Base-by-base conservation (phyloP, 1,140 invertebrate genomes). In the Euura lappo region DNA sequence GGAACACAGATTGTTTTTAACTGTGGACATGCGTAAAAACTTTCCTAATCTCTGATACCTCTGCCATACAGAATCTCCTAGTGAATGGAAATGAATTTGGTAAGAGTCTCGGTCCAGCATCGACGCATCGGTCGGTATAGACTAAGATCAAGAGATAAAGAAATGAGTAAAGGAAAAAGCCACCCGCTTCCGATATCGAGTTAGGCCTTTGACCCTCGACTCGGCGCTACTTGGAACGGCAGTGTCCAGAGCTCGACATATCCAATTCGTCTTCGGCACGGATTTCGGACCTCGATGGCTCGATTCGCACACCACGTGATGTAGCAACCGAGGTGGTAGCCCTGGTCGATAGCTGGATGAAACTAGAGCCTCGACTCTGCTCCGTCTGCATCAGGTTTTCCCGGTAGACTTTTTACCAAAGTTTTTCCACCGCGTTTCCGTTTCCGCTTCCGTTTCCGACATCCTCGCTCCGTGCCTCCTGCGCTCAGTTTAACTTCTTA, bases 271-370 rank as follows among this genome's bases (percentile, higher is more conserved):
- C 51, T 8, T 11, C 51, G 51, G 13, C 28, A 28, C 28, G 28
- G 28, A 28, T 28, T 28, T 1, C 28, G 28, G 28, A 28, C 28
- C 28, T n/a, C 8, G 6, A n/a, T 2, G 13, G 10, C 3, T 4
- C 8, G 51, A 60, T 60, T 60, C 51, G 51, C 51, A n/a, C 51
- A 60, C 51, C 51, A 60, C 51, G 51, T 60, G 10, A 60, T 60
- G 51, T 60, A n/a, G 51, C 51, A 60, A 60, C 51, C 51, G 51
- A 8, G 13, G 47, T 6, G 6, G 11, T 8, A 3, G 8, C 51
- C 51, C 51, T 60, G 51, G 51, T 60, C 51, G 51, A 60, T 60
- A 60, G 51, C 13, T 8, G 8, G 51, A 60, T 28, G 28, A 28
- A 28, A 28, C 28, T 28, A 28, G 13, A 60, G 51, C 10, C 51